Conservation (phyloP, 1,140 invertebrate species). For the Drosophila kikkawai region DNA sequence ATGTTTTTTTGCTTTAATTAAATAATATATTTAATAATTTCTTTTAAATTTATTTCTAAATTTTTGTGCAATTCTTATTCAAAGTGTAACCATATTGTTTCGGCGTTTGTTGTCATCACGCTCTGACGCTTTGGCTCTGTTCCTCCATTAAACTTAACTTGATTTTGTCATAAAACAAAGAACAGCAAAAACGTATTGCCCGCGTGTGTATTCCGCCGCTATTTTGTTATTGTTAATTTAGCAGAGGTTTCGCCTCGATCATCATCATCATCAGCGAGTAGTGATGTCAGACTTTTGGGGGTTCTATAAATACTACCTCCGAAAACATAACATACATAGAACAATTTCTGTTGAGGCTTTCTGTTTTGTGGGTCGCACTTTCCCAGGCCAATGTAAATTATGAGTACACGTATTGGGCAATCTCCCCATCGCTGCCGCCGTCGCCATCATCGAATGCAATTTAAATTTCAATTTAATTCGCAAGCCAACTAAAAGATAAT, state of each 20-base stretch:
- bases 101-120: conserved; percentile 39
- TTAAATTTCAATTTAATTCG: conserved; percentile 84
- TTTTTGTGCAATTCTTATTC: background rate
- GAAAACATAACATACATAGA: conserved; percentile 32
- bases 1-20: no score
- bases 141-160: conserved; percentile 66
- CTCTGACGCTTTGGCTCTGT: conserved; percentile 44
- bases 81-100: conserved; percentile 7
- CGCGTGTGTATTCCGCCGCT: conserved; percentile 17
- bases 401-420: conserved; percentile 46
- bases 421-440: conserved; percentile 29
- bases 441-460: conserved; percentile 72
- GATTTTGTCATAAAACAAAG: conserved; percentile 64
- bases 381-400: conserved; percentile 42
- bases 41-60: background rate
- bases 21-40: no score
- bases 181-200: conserved; percentile 26
- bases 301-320: conserved; percentile 72
- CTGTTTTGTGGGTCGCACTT: conserved; percentile 54
- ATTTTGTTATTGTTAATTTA: conserved; percentile 52
- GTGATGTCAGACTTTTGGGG: conserved; percentile 72
- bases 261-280: conserved; percentile 32
- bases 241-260: conserved; percentile 63
- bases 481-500: conserved; percentile 75
- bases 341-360: conserved; percentile 49